Percentiles rank a stretch among this genome's conserved stretches.
These are phyloP conservation scores for Melanerpes formicivorus DNA, from an alignment of 2,113 vertebrate species.

Conservation along the genomic window DNA sequence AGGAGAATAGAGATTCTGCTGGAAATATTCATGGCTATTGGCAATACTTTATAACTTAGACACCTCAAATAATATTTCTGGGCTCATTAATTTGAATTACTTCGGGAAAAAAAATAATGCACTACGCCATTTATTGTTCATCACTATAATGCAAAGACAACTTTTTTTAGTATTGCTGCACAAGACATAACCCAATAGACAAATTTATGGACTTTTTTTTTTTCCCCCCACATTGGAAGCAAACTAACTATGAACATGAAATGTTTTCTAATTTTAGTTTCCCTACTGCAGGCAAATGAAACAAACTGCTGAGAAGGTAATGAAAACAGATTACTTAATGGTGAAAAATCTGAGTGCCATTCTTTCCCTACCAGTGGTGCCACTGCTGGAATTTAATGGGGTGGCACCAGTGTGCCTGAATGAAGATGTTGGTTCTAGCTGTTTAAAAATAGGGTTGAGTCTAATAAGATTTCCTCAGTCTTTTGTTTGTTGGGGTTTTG, in stretches of 20 bases:
- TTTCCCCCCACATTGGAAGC: slow-evolving; percentile 56
- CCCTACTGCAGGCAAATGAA: slow-evolving; percentile 64
- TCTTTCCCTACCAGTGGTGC: slow-evolving; percentile 56
- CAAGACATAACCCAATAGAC: slow-evolving; percentile 45
- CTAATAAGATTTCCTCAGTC: slow-evolving; percentile 2
- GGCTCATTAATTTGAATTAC: slow-evolving; percentile 72
- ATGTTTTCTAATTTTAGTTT: slow-evolving; percentile 65
- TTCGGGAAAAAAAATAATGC: slow-evolving; percentile 68
- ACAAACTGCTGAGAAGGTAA: slow-evolving; percentile 62
- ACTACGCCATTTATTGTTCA: slow-evolving; percentile 60
- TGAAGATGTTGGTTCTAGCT: slow-evolving; percentile 29
- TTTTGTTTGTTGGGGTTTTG: background rate
- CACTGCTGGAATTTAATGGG: slow-evolving; percentile 67
- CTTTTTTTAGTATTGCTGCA: slow-evolving; percentile 26
- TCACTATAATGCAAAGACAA: slow-evolving; percentile 59
- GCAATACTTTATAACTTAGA: slow-evolving; percentile 38
- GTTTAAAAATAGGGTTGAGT: slow-evolving; percentile 44
- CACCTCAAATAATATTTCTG: slow-evolving; percentile 60
- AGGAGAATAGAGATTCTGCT: slow-evolving; percentile 26
- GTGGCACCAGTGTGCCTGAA: slow-evolving; percentile 35
- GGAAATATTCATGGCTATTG: slow-evolving; percentile 51
- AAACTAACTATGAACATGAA: slow-evolving; percentile 62
- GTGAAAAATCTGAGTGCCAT: slow-evolving; percentile 37
- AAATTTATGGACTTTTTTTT: slow-evolving; percentile 55
- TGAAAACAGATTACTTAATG: slow-evolving; percentile 67